These are phyloP conservation scores for Willowsia nigromaculata DNA, from an alignment of 2,888 invertebrate species.

Conservation along the genomic window DNA sequence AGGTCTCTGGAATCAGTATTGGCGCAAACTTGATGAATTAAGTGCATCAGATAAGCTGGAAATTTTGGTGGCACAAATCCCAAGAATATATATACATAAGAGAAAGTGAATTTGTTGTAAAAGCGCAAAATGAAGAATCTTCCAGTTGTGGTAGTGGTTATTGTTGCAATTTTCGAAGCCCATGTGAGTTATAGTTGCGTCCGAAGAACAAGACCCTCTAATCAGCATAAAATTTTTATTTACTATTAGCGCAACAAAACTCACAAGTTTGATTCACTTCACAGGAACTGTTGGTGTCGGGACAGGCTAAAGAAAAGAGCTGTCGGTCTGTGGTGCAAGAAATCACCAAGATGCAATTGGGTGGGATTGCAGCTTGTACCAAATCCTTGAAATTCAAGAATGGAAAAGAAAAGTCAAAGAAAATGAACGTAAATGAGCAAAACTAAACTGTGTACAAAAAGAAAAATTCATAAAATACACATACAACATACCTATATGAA, in stretches of 20 bases:
- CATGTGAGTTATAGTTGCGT: constrained; percentile 24
- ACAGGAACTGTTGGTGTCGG: constrained; percentile 29
- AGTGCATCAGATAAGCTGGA: background rate
- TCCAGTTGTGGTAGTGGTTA: background rate
- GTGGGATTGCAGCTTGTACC: constrained; percentile 46
- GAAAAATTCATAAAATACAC: background rate
- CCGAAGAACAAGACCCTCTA: background rate
- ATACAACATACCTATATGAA: background rate
- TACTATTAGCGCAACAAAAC: background rate
- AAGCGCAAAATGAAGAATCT: constrained; percentile 8
- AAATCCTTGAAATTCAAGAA: constrained; percentile 63
- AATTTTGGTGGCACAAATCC: background rate
- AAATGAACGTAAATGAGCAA: constrained; percentile 39
- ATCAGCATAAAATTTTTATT: background rate
- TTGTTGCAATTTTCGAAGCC: constrained; percentile 5
- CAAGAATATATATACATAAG: background rate
- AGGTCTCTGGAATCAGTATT: background rate
- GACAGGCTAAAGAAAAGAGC: constrained; percentile 29
- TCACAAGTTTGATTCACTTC: no score
- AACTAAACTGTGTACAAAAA: background rate
- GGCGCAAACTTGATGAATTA: background rate
- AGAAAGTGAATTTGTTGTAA: no score
- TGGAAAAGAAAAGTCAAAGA: constrained; percentile 65
- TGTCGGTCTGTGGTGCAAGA: constrained; percentile 47
- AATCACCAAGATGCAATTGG: constrained; percentile 54